These are phyloP conservation scores for Caenorhabditis afra DNA, from an alignment of 2,888 invertebrate genomes.

Conservation along the genomic window DNA sequence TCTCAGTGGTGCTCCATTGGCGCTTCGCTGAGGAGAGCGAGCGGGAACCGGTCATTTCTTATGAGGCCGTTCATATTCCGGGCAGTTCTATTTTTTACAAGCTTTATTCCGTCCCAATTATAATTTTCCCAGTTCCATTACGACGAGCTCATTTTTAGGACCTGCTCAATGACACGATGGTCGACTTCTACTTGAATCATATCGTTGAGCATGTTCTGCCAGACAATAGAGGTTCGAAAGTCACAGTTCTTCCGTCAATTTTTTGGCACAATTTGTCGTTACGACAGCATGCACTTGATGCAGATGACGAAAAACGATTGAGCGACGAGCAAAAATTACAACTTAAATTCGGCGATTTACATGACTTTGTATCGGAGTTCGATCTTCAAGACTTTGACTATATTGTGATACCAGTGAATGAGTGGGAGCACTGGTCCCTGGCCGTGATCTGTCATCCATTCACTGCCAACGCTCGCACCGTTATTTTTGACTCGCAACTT, in stretches of 20 bases:
- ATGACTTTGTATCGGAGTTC: conserved; percentile 73
- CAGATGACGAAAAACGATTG: conserved; percentile 55
- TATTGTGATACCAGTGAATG: conserved; percentile 75
- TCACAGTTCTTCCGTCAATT: conserved; percentile 71
- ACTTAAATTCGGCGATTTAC: conserved; percentile 67
- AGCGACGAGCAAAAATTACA: conserved; percentile 58
- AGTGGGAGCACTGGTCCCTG: conserved; percentile 77
- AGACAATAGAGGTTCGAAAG: conserved; percentile 67
- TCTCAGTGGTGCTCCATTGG: too few species aligned
- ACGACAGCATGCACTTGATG: conserved; percentile 60
- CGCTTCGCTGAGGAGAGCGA: too few species aligned
- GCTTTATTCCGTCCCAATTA: too few species aligned
- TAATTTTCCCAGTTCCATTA: too few species aligned
- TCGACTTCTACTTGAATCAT: conserved; percentile 78
- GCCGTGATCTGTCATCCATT: conserved; percentile 72
- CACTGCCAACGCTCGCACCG: conserved; percentile 62
- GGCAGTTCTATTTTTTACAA: too few species aligned
- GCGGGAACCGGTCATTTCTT: too few species aligned
- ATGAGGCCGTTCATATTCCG: too few species aligned
- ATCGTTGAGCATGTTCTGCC: conserved; percentile 74
- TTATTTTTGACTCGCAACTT: conserved; percentile 74
- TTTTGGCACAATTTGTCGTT: conserved; percentile 75
- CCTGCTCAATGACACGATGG: conserved; percentile 75
- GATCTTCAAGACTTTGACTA: conserved; percentile 77
- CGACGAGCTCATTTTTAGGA: too few species aligned